phyloP scores from a whole-genome alignment of 2,888 invertebrate genomes.

The Didymodactylos carnosus region DNA sequence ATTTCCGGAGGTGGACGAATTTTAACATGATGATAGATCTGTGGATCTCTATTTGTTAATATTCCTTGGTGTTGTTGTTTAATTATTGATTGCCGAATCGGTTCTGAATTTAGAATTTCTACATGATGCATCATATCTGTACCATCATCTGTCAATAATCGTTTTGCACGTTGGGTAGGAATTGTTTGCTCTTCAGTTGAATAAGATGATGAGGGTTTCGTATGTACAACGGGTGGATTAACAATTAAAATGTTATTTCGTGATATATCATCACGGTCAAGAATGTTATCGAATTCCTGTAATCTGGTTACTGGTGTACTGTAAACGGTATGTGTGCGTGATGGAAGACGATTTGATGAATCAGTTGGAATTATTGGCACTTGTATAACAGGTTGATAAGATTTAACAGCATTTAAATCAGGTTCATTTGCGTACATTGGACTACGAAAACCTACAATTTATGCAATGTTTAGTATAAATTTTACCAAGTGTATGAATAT shows the following conservation, averaged over 20 bases:
- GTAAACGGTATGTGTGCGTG: not conserved
- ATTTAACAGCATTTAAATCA: not conserved
- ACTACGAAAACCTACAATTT: not conserved
- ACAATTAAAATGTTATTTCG: not conserved
- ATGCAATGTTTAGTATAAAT: not conserved
- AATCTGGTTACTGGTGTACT: too few species aligned
- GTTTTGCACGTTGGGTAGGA: not conserved
- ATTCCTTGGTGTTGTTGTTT: too few species aligned
- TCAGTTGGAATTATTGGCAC: not conserved
- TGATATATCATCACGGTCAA: not conserved
- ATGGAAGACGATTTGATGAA: not conserved
- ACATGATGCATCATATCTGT: not conserved
- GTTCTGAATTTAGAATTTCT: not conserved
- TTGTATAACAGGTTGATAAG: not conserved
- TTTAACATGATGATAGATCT: too few species aligned
- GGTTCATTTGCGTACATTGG: not conserved
- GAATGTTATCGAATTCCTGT: too few species aligned
- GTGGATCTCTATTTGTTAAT: too few species aligned
- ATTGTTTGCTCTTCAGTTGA: too few species aligned
- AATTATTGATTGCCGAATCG: not conserved
- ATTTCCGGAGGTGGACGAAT: not conserved
- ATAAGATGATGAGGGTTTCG: too few species aligned
- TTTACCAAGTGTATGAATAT: not conserved
- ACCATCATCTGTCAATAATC: not conserved
- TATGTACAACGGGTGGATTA: not conserved